phyloP scores from a whole-genome alignment of 2,113 vertebrate genomes.

The Columba janthina region DNA sequence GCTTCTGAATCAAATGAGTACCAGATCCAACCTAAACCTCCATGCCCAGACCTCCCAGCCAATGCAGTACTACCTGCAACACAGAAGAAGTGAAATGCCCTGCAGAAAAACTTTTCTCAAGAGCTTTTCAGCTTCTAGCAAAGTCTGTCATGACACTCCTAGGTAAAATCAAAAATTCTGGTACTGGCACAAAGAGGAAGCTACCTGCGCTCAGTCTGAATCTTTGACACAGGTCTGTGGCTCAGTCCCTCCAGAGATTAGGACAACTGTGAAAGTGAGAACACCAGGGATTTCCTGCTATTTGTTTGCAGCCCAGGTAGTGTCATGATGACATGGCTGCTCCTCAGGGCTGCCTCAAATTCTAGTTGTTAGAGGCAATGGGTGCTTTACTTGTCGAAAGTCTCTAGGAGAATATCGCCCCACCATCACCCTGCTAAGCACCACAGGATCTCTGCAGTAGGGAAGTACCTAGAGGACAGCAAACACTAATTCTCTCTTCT shows the following conservation, averaged over 20 bases:
- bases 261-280: background rate
- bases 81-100: background rate
- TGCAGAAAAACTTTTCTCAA: background rate
- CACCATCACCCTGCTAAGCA: background rate
- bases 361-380: background rate
- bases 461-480: background rate
- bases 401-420: background rate
- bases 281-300: background rate
- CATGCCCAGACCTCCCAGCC: background rate
- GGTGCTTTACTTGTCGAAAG: background rate
- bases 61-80: background rate
- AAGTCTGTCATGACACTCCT: background rate
- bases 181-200: background rate
- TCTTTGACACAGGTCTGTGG: background rate
- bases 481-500: background rate
- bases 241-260: background rate
- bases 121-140: background rate
- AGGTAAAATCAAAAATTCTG: background rate
- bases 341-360: background rate
- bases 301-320: background rate
- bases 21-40: background rate
- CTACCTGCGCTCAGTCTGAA: background rate
- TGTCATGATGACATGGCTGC: background rate
- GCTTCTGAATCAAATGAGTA: background rate
- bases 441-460: background rate